Conservation (phyloP, 2,113 vertebrate genomes). For the Gyps fulvus region DNA sequence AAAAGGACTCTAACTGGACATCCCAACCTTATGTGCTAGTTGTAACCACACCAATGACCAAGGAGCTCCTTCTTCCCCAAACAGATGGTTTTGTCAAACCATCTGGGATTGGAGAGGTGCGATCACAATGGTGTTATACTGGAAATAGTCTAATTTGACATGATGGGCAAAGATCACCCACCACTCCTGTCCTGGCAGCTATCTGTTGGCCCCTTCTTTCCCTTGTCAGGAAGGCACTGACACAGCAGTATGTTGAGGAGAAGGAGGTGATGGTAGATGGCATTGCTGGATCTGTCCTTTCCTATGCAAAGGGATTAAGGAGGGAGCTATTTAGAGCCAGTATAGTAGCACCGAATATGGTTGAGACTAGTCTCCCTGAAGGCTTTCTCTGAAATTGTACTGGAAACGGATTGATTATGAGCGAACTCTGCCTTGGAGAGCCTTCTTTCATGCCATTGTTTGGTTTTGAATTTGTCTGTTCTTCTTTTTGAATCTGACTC, state of each 20-base stretch:
- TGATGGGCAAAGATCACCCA: neutral
- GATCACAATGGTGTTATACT: neutral
- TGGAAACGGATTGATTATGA: neutral
- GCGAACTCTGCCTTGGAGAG: neutral
- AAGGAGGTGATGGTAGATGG: neutral
- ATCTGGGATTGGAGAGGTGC: neutral
- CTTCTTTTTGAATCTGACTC: neutral
- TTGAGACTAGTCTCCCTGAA: neutral
- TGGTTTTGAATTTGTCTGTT: neutral
- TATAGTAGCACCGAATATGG: neutral
- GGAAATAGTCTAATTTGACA: neutral
- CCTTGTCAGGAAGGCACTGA: neutral
- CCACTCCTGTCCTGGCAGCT: neutral
- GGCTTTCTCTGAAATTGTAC: neutral
- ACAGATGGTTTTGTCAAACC: neutral
- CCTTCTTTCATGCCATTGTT: neutral
- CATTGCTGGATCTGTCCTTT: neutral
- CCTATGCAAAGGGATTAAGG: neutral
- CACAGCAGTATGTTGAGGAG: neutral
- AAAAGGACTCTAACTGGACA: neutral
- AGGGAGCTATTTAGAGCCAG: neutral
- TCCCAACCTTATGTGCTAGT: neutral
- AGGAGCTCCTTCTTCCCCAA: neutral
- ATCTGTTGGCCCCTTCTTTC: neutral
- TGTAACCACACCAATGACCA: neutral